Percentiles rank a stretch among this genome's conserved stretches.
phyloP scores from a whole-genome alignment of 2,113 vertebrate species.

The Strigops habroptila region DNA sequence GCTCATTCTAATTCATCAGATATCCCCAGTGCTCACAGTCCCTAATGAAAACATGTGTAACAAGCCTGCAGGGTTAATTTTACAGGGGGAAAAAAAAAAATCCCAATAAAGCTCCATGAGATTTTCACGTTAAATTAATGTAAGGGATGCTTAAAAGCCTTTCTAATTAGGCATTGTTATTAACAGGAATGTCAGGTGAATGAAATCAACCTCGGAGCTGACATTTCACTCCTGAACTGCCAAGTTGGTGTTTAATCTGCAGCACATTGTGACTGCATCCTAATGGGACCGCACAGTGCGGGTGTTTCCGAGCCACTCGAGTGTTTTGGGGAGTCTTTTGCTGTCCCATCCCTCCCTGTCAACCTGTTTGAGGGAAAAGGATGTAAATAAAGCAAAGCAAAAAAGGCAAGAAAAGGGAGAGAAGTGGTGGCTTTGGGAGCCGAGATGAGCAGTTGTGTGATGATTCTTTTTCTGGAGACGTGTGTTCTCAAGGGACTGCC shows the following conservation, averaged over 20 bases:
- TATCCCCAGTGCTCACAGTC: slow-evolving; percentile 53
- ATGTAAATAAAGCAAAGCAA: neutral
- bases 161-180: slow-evolving; percentile 79
- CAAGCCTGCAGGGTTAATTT: slow-evolving; percentile 76
- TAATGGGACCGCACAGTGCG: neutral
- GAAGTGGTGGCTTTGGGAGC: neutral
- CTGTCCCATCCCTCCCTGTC: neutral
- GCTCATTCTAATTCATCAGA: slow-evolving; percentile 69
- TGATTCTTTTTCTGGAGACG: neutral
- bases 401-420: neutral
- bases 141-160: slow-evolving; percentile 78
- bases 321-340: neutral
- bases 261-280: neutral
- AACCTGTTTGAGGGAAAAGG: neutral
- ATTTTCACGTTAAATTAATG: slow-evolving; percentile 76
- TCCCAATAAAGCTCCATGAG: slow-evolving; percentile 72
- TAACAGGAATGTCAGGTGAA: slow-evolving; percentile 75
- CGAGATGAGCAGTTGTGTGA: neutral
- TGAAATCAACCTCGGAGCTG: slow-evolving; percentile 66
- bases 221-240: slow-evolving; percentile 51
- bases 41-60: slow-evolving; percentile 78
- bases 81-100: slow-evolving; percentile 50
- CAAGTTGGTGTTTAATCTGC: slow-evolving; percentile 29
- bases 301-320: neutral
- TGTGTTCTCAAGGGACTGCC: slow-evolving; percentile 32